Evolutionary conservation across 2,888 invertebrate species (phyloP).

Genomic region (Rhagonycha fulva): DNA sequence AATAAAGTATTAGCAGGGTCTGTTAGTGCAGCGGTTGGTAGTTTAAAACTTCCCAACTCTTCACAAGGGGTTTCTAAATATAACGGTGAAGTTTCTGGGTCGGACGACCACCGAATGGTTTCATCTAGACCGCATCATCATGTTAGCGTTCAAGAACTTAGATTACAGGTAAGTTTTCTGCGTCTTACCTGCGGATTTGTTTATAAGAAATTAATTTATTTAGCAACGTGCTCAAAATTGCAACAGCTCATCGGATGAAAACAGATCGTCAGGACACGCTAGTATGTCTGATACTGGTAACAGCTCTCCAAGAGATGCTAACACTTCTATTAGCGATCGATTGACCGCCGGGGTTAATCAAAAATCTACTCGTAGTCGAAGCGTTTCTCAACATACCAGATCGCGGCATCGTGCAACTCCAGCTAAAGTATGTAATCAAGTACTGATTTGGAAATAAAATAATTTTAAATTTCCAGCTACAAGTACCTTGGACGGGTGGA

Average conservation of each 20-base stretch:
- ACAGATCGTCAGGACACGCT: conserved; percentile 89
- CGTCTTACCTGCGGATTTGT: not conserved
- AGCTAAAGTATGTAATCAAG: conserved; percentile 57
- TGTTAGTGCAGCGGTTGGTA: conserved; percentile 43
- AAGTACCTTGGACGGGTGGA: conserved; percentile 62
- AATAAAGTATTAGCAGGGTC: conserved; percentile 56
- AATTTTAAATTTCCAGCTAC: conserved; percentile 48
- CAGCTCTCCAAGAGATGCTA: conserved; percentile 62
- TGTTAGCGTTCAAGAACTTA: conserved; percentile 65
- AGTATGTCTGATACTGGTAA: conserved; percentile 92
- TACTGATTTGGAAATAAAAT: not conserved
- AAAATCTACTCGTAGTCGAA: conserved; percentile 65
- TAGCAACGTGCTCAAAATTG: conserved; percentile 51
- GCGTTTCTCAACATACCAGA: conserved; percentile 65
- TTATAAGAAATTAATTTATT: not conserved
- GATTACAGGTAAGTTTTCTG: conserved; percentile 58
- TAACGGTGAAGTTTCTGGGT: conserved; percentile 35
- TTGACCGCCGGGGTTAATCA: conserved; percentile 67
- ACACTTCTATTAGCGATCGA: conserved; percentile 66
- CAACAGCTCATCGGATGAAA: conserved; percentile 83
- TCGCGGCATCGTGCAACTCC: conserved; percentile 69
- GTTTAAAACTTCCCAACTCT: conserved; percentile 42
- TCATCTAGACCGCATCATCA: conserved; percentile 63
- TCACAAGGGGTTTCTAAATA: conserved; percentile 39
- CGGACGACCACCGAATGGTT: conserved; percentile 45